Evolutionary conservation across 1,140 invertebrate genomes (phyloP).

Genomic region (Drosophila ficusphila): DNA sequence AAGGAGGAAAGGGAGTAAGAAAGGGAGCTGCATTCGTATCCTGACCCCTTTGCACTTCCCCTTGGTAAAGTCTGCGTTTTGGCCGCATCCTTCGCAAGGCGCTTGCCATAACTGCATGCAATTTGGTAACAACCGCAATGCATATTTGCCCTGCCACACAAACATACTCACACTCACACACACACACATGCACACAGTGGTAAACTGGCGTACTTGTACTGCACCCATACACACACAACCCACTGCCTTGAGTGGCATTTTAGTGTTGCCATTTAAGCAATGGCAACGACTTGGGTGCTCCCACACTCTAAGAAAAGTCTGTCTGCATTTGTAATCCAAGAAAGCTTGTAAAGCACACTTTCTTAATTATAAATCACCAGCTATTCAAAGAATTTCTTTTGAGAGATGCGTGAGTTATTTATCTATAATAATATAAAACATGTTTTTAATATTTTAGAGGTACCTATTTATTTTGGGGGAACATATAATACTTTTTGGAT

Average conservation of each 20-base stretch:
- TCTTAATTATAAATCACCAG: too few species aligned
- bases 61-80: constrained; percentile 9
- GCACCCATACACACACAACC: neutral
- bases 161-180: too few species aligned
- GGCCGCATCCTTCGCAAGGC: constrained; percentile 56
- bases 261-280: constrained; percentile 69
- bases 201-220: constrained; percentile 5
- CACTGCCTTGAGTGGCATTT: constrained; percentile 76
- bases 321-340: neutral
- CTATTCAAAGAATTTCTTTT: too few species aligned
- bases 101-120: constrained; percentile 64
- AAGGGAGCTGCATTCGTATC: constrained; percentile 35
- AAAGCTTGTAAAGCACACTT: too few species aligned
- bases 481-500: too few species aligned
- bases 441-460: too few species aligned
- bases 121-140: constrained; percentile 73
- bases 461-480: too few species aligned
- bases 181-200: too few species aligned
- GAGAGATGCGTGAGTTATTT: too few species aligned
- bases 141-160: constrained; percentile 64
- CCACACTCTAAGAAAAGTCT: neutral
- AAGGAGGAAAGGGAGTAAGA: too few species aligned
- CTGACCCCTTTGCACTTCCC: constrained; percentile 2
- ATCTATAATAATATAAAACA: too few species aligned
- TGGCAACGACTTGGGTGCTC: constrained; percentile 39